Evolutionary conservation across 2,113 vertebrate species (phyloP).

Genomic region (Rhegmatorhina hoffmannsi): DNA sequence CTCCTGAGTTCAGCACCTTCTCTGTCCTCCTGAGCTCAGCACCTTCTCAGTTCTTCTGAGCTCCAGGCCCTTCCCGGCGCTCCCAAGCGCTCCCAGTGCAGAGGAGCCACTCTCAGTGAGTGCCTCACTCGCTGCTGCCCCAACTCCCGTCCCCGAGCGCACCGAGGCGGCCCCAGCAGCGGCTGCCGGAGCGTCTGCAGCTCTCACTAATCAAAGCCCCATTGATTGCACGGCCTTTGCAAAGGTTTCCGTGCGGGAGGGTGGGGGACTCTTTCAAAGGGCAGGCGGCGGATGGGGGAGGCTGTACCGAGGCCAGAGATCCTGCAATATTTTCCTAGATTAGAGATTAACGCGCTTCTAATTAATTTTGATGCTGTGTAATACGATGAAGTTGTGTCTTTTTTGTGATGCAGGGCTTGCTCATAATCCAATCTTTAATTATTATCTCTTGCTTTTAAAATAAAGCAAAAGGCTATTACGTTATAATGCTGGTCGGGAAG

Average conservation of each 20-base stretch:
- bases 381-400: constrained; percentile 31
- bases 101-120: too few relatives aligned
- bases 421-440: constrained; percentile 48
- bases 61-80: too few relatives aligned
- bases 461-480: background rate
- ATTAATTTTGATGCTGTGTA: constrained; percentile 64
- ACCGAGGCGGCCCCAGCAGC: background rate
- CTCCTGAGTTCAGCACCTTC: background rate
- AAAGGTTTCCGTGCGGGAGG: constrained; percentile 50
- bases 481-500: background rate
- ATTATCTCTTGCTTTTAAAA: constrained; percentile 4
- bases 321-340: constrained; percentile 62
- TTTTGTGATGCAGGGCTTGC: constrained; percentile 24
- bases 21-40: background rate
- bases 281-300: constrained; percentile 28
- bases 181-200: constrained; percentile 39
- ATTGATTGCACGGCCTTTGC: constrained; percentile 56
- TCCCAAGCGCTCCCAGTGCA: too few relatives aligned
- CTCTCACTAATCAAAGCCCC: constrained; percentile 56
- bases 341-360: constrained; percentile 64
- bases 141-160: too few relatives aligned
- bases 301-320: constrained; percentile 54
- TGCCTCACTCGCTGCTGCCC: too few relatives aligned
- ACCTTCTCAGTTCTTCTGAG: too few relatives aligned
- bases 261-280: constrained; percentile 43